Evolutionary conservation across 2,888 invertebrate species (phyloP).

Genomic region (Limnephilus rhombicus): DNA sequence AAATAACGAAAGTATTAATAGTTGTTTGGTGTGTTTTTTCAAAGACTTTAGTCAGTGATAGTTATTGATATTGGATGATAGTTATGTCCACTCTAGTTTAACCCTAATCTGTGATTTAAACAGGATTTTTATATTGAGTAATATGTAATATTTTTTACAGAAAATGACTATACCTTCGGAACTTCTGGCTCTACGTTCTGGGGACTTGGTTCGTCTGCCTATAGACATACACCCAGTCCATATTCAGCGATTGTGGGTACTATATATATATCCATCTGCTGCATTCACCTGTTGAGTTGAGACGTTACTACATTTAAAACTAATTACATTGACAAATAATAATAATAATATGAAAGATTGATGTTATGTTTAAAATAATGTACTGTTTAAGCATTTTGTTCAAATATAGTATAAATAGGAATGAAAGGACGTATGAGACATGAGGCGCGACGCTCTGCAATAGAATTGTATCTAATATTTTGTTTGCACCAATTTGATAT

Average conservation of each 20-base stretch:
- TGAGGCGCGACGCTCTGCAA: too few relatives aligned
- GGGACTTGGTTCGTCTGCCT: conserved; percentile 59
- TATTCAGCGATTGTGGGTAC: not conserved
- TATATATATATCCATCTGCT: not conserved
- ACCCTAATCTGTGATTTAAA: not conserved
- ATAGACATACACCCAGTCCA: not conserved
- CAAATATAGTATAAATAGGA: not conserved
- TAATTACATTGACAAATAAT: not conserved
- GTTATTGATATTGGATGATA: too few relatives aligned
- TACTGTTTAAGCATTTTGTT: not conserved
- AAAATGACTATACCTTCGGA: conserved; percentile 61
- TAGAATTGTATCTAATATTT: too few relatives aligned
- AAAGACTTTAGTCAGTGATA: too few relatives aligned
- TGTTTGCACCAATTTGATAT: too few relatives aligned
- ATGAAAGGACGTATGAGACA: too few relatives aligned
- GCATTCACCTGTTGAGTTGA: too few relatives aligned
- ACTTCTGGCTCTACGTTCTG: conserved; percentile 61
- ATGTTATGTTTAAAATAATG: not conserved
- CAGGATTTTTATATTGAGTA: not conserved
- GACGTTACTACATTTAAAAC: too few relatives aligned
- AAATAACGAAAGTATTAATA: too few relatives aligned
- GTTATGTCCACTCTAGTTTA: too few relatives aligned
- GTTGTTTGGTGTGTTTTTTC: too few relatives aligned
- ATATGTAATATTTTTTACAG: conserved; percentile 52
- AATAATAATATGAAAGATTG: not conserved